Base-by-base conservation (phyloP, 2,113 vertebrate genomes). In the Tenrec ecaudatus region DNA sequence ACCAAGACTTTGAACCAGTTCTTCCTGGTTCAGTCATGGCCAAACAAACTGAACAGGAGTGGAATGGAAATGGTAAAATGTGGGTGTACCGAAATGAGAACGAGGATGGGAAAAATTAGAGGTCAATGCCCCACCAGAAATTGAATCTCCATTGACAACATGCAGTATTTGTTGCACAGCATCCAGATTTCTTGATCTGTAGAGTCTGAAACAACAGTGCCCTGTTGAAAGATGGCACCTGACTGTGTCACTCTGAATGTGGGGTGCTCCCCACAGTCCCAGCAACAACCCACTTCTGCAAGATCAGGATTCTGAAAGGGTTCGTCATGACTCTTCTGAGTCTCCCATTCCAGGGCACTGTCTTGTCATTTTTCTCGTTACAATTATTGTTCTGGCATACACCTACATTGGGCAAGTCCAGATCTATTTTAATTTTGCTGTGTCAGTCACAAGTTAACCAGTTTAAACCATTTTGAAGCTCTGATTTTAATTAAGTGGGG, bases 401-500 rank as follows among this genome's bases (percentile, higher is more conserved):
- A 64, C 62, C 62, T 8, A 68, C 25, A 31, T 68, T 68, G 27
- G 12, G 29, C 25, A 29, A 31, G 8, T 68, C 10, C 64, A 8
- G 9, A 11, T 68, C 4, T 68, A 27, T 68, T 68, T 8, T 14
- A 8, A 68, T 68, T 68, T 64, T 68, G 27, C 64, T 68, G 27
- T 10, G 12, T 68, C 8, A 31, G 27, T 27, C 27, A 31, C 11
- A 27, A 29, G 4, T 66, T 4, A 66, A 66, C 62, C 10, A 10
- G 23, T 68, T 68, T 14, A 14, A 68, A 27, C 27, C 3, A 7
- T 22, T 64, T 64, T 7, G 22, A 64, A 64, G 62, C 27, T 27
- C 64, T 68, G 64, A 91, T 92, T 95, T 96, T 96, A 97, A 95
- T 85, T 84, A 95, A 96, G 91, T 84, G n/a, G 87, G 92, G 91